Percentiles rank a stretch among this genome's conserved stretches.
These are phyloP conservation scores for Cheilosia scutellata DNA, from an alignment of 2,888 invertebrate species.

Conservation along the genomic window DNA sequence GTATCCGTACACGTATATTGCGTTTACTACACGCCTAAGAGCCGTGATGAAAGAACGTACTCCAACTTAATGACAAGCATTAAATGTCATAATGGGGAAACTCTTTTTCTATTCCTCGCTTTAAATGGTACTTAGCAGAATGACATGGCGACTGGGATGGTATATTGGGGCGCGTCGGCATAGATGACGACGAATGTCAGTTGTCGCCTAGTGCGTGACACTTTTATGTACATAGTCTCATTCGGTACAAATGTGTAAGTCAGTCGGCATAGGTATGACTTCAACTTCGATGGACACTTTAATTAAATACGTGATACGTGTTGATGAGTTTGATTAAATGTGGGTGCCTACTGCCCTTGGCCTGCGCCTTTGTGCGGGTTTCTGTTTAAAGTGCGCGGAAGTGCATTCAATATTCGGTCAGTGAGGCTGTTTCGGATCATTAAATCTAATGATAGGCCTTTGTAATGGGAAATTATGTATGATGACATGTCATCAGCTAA, in stretches of 20 bases:
- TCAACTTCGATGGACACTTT: constrained; percentile 32
- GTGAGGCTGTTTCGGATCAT: constrained; percentile 29
- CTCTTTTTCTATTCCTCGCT: constrained; percentile 59
- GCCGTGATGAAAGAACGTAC: constrained; percentile 63
- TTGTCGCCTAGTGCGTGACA: neutral
- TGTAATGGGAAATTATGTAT: neutral
- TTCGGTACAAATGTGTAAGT: neutral
- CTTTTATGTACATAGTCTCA: neutral
- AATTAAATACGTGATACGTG: constrained; percentile 55
- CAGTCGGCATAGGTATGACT: neutral
- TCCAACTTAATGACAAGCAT: constrained; percentile 61
- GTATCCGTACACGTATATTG: neutral
- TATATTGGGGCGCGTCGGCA: neutral
- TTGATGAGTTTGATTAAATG: constrained; percentile 41
- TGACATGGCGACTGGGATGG: constrained; percentile 41
- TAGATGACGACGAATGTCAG: constrained; percentile 2
- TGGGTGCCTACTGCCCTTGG: neutral
- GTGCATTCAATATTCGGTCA: constrained; percentile 30
- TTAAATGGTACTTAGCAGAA: constrained; percentile 64
- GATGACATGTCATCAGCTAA: neutral
- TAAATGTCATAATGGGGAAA: constrained; percentile 66
- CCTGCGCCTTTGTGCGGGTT: neutral
- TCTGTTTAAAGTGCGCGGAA: constrained; percentile 11
- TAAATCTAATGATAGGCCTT: constrained; percentile 19
- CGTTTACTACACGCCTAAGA: constrained; percentile 36